A percentile compares a stretch with the other conserved stretches of the same genome.
These are phyloP conservation scores for Drosophila watanabei DNA, from an alignment of 1,140 invertebrate species.

Conservation along the genomic window DNA sequence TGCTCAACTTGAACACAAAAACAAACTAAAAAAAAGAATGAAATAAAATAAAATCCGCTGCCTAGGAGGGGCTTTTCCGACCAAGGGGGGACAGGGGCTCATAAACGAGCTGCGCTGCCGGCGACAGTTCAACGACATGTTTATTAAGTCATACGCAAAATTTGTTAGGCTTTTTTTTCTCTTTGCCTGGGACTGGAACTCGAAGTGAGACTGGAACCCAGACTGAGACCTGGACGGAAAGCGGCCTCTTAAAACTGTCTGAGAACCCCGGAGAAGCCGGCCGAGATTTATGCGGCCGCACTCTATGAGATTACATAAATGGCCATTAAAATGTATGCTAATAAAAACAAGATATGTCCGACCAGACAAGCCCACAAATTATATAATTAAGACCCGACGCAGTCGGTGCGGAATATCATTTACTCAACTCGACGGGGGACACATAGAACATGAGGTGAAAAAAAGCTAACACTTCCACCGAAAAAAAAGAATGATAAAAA, in stretches of 20 bases:
- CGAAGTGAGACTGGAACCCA: neutral
- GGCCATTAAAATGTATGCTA: slow-evolving; percentile 79
- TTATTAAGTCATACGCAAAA: slow-evolving; percentile 84
- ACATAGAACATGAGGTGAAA: neutral
- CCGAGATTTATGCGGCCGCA: slow-evolving; percentile 65
- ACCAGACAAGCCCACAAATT: slow-evolving; percentile 61
- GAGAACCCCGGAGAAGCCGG: slow-evolving; percentile 53
- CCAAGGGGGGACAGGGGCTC: slow-evolving; percentile 5
- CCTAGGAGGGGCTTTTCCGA: slow-evolving; percentile 28
- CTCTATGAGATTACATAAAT: slow-evolving; percentile 81
- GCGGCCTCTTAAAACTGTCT: slow-evolving; percentile 52
- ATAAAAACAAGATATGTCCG: slow-evolving; percentile 66
- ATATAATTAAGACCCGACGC: slow-evolving; percentile 64
- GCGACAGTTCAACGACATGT: slow-evolving; percentile 83
- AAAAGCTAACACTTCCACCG: neutral
- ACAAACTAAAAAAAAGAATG: slow-evolving; percentile 1
- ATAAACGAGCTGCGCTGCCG: slow-evolving; percentile 60
- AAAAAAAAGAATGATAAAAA: neutral
- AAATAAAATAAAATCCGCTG: slow-evolving; percentile 12
- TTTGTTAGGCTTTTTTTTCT: slow-evolving; percentile 63
- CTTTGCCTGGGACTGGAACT: slow-evolving; percentile 9
- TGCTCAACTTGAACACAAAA: slow-evolving; percentile 54
- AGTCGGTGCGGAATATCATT: slow-evolving; percentile 21
- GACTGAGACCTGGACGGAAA: neutral
- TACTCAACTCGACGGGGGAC: slow-evolving; percentile 2